phyloP scores from a whole-genome alignment of 2,888 invertebrate genomes.

The Zhengitettix transpicula region DNA sequence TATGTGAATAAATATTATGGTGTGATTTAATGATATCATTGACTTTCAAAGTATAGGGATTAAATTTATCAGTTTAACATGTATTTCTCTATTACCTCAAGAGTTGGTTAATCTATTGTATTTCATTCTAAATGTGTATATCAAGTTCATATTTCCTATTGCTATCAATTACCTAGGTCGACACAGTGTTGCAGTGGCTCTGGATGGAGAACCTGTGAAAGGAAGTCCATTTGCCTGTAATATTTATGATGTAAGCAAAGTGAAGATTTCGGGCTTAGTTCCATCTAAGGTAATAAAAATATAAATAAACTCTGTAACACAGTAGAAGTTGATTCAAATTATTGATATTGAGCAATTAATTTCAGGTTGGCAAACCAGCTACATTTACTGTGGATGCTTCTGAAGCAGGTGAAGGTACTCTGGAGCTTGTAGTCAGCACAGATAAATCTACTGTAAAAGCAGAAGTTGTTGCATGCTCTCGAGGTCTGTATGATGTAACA shows the following conservation, averaged over 20 bases:
- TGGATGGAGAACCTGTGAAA: conserved; percentile 69
- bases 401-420: conserved; percentile 84
- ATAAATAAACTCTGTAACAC: no score
- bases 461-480: conserved; percentile 73
- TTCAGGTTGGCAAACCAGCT: conserved; percentile 67
- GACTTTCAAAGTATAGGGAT: not conserved
- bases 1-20: no score
- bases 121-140: no score
- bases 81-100: not conserved
- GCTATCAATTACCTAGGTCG: conserved; percentile 36
- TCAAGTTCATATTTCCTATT: no score
- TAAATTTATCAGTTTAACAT: not conserved
- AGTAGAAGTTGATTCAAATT: not conserved
- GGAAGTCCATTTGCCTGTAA: conserved; percentile 90
- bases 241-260: conserved; percentile 68
- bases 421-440: conserved; percentile 82
- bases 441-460: conserved; percentile 79
- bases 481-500: conserved; percentile 83
- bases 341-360: not conserved
- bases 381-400: conserved; percentile 90
- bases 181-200: conserved; percentile 65
- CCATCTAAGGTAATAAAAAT: conserved; percentile 37
- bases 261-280: conserved; percentile 30
- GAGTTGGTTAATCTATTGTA: no score
- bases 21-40: no score